Percentiles rank a stretch among this genome's conserved stretches.
Evolutionary conservation across 2,888 invertebrate species (phyloP).

Genomic region (Diarsia mendica): DNA sequence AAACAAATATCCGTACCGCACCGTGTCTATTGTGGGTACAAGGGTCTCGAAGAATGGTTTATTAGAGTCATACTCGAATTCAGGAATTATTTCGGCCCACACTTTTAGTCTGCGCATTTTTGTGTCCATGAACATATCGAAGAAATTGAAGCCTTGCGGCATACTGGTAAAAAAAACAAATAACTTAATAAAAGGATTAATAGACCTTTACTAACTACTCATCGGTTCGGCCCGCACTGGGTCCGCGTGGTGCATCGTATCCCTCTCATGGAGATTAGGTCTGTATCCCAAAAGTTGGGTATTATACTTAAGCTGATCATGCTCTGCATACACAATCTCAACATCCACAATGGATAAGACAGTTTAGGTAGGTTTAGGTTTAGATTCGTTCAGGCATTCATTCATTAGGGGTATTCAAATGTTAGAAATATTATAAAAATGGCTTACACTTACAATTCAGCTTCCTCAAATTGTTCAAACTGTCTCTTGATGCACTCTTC

Average conservation of each 20-base stretch:
- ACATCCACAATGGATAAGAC: background rate
- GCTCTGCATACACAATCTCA: background rate
- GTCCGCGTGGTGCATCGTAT: background rate
- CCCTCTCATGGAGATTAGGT: background rate
- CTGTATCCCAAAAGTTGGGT: background rate
- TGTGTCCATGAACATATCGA: conserved; percentile 94
- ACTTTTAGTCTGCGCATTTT: conserved; percentile 92
- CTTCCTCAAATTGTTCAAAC: conserved; percentile 93
- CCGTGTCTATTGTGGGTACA: conserved; percentile 97
- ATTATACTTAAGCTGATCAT: background rate
- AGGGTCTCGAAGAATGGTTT: conserved; percentile 96
- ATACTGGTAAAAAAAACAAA: conserved; percentile 86
- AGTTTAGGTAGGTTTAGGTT: too few species aligned
- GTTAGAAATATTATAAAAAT: background rate
- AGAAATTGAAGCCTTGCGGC: conserved; percentile 92
- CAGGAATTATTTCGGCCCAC: conserved; percentile 95
- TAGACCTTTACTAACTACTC: background rate
- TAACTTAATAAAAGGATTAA: conserved; percentile 4
- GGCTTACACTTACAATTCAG: conserved; percentile 84
- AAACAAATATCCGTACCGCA: conserved; percentile 95
- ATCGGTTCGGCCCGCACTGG: background rate
- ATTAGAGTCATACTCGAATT: conserved; percentile 92
- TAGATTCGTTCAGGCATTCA: background rate
- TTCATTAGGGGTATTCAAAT: background rate
- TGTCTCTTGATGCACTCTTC: conserved; percentile 93